A percentile compares a stretch with the other conserved stretches of the same genome.
Evolutionary conservation across 2,888 invertebrate genomes (phyloP).

Genomic region (Hoplodrina ambigua): DNA sequence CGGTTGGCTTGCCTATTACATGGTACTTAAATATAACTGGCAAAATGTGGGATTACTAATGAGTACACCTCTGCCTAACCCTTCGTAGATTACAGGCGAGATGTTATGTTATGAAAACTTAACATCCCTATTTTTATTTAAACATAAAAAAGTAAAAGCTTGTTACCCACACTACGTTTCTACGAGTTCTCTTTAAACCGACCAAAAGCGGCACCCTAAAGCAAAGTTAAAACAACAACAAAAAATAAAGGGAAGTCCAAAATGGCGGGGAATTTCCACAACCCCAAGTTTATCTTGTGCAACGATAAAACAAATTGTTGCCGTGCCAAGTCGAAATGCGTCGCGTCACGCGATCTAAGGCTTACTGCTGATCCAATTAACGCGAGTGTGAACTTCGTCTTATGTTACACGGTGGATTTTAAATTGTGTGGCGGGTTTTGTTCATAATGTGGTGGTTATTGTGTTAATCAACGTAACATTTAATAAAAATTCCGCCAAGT

Average conservation of each 20-base stretch:
- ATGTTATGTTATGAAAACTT: too few relatives aligned
- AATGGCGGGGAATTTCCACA: constrained; percentile 73
- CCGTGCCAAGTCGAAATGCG: constrained; percentile 71
- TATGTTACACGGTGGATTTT: constrained; percentile 23
- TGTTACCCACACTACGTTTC: not conserved
- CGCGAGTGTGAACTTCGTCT: constrained; percentile 55
- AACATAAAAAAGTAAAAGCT: constrained; percentile 4
- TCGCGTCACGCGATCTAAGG: constrained; percentile 74
- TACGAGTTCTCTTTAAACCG: constrained; percentile 6
- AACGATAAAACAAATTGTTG: constrained; percentile 83
- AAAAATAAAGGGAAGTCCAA: constrained; percentile 60
- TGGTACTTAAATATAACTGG: too few relatives aligned
- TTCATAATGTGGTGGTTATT: constrained; percentile 14
- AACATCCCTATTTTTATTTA: not conserved
- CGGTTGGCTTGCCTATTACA: too few relatives aligned
- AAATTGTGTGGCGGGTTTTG: constrained; percentile 19
- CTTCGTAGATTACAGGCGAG: too few relatives aligned
- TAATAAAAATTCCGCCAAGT: too few relatives aligned
- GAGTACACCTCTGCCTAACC: too few relatives aligned
- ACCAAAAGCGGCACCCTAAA: constrained; percentile 20
- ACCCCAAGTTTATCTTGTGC: constrained; percentile 74
- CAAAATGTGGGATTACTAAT: too few relatives aligned
- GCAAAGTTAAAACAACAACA: constrained; percentile 50
- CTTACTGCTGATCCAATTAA: constrained; percentile 69
- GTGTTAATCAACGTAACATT: not conserved